Percentiles rank a stretch among this genome's conserved stretches.
These are phyloP conservation scores for Calycopis cecrops DNA, from an alignment of 1,140 invertebrate genomes.

Conservation along the genomic window DNA sequence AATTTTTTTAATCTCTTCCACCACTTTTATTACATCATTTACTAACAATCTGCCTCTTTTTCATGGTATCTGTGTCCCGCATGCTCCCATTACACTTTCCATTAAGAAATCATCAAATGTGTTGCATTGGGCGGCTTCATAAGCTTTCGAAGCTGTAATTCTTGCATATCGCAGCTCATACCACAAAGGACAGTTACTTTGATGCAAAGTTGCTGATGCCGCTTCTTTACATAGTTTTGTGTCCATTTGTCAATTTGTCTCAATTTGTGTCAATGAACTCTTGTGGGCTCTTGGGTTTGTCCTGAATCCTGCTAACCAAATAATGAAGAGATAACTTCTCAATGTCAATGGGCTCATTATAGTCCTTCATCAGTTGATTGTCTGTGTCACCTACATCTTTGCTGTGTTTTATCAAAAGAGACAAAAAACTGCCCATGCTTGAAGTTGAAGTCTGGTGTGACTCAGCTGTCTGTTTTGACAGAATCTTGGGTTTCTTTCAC, in stretches of 20 bases:
- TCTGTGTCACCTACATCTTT: no score
- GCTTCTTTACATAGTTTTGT: constrained; percentile 4
- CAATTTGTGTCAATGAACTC: background rate
- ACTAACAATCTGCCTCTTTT: constrained; percentile 7
- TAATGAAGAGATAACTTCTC: no score
- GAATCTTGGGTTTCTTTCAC: no score
- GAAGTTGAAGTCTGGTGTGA: no score
- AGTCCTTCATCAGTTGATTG: constrained; percentile 13
- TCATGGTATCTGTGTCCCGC: no score
- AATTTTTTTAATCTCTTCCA: constrained; percentile 7
- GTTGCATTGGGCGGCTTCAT: no score
- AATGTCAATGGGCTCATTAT: constrained; percentile 13
- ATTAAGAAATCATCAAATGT: no score
- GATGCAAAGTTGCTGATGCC: background rate
- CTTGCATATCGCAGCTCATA: constrained; percentile 6
- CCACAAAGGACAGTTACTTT: constrained; percentile 7
- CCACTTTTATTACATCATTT: background rate
- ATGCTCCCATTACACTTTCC: no score
- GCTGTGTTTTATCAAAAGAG: no score
- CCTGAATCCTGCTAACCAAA: no score
- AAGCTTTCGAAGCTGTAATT: background rate
- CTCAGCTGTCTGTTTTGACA: no score
- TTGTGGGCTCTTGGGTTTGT: background rate
- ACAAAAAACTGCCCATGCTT: no score
- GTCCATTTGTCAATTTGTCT: background rate